Conservation (phyloP, 1,140 invertebrate genomes). For the Adoxophyes honmai region DNA sequence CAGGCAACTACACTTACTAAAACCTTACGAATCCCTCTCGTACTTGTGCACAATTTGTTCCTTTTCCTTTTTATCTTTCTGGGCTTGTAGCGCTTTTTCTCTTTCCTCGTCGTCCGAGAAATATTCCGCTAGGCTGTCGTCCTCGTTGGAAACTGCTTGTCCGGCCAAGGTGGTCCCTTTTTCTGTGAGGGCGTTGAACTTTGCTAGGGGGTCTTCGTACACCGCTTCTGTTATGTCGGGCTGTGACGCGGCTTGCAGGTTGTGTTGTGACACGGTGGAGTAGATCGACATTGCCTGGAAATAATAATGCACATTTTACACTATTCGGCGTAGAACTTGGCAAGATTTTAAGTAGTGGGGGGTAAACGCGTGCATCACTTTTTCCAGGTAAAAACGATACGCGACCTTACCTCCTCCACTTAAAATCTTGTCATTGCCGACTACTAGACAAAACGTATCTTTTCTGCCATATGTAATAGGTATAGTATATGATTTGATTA, state of each 20-base stretch:
- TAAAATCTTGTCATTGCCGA: no score
- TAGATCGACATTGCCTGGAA: constrained; percentile 85
- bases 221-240: constrained; percentile 36
- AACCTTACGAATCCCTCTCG: constrained; percentile 53
- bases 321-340: no score
- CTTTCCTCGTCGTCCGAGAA: constrained; percentile 73
- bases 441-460: no score
- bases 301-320: no score
- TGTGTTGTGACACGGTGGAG: constrained; percentile 78
- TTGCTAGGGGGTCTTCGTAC: constrained; percentile 52
- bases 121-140: constrained; percentile 64
- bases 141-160: constrained; percentile 35
- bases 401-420: no score
- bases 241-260: constrained; percentile 32
- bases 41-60: constrained; percentile 42
- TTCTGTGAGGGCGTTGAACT: constrained; percentile 47
- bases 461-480: no score
- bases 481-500: no score
- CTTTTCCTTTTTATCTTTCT: constrained; percentile 47
- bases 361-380: no score
- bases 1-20: constrained; percentile 35
- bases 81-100: constrained; percentile 50
- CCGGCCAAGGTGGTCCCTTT: constrained; percentile 53
- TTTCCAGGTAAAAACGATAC: no score
- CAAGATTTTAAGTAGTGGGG: no score